phyloP scores from a whole-genome alignment of 2,113 vertebrate species.

The Catharus minimus region DNA sequence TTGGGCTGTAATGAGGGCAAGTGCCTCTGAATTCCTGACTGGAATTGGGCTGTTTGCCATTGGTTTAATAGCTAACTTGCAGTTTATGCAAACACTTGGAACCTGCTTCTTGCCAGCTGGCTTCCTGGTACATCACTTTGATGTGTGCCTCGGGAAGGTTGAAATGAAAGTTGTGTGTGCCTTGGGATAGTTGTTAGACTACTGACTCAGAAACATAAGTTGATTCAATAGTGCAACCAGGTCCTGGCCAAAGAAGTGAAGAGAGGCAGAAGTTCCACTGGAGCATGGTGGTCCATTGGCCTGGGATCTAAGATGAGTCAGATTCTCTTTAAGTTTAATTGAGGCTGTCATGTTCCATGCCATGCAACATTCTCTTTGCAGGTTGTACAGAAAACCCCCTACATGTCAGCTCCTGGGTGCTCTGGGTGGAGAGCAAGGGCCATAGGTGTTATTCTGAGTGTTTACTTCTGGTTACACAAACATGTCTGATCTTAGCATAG shows the following conservation, averaged over 20 bases:
- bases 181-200: conserved; percentile 51
- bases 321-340: neutral
- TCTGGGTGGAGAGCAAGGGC: neutral
- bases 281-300: neutral
- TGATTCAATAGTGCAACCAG: conserved; percentile 14
- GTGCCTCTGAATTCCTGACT: conserved; percentile 25
- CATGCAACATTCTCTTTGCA: neutral
- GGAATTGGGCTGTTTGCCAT: conserved; percentile 31
- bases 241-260: neutral
- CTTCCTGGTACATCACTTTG: conserved; percentile 41
- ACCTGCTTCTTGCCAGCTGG: conserved; percentile 37
- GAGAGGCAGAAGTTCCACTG: neutral
- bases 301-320: neutral
- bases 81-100: conserved; percentile 56
- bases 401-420: neutral
- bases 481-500: neutral
- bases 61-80: conserved; percentile 46
- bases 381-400: neutral
- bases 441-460: neutral
- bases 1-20: conserved; percentile 32
- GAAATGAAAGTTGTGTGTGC: conserved; percentile 55
- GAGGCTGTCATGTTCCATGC: neutral
- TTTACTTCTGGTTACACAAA: neutral
- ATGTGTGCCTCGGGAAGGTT: conserved; percentile 41
- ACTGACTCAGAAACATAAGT: conserved; percentile 39